Base-by-base conservation (phyloP, 2,888 invertebrate genomes). In the Sarcophaga rosellei region DNA sequence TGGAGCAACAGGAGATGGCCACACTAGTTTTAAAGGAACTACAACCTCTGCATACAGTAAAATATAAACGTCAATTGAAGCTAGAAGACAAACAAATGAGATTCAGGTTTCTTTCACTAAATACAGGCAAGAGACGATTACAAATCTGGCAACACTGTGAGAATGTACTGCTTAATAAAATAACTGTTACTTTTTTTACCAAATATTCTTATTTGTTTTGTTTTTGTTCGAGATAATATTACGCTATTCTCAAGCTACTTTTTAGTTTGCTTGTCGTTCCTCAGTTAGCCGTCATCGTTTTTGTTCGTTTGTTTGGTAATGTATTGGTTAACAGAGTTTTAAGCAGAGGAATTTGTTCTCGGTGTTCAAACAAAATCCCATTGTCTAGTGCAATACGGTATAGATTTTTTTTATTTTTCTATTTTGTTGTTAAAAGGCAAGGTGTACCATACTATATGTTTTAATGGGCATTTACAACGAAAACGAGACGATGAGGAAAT, bases 371-470 rank as follows among this genome's bases (percentile, higher is more conserved):
- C 77, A 72, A 47, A 17, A 73, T 82, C 70, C 59, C 65, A 82
- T 82, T 85, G 78, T 79, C 66, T 79, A 70, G 70, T 75, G 68
- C 72, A 74, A 47, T 59, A 68, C n/a, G 77, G 47, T 47, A 53
- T 17, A 17, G 61, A 63, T 74, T 65, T 21, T 69, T 35, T 72
- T 44, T n/a, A 11, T 69, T 59, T 53, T 53, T 69, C 8, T 69
- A 17, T 45, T 53, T 53, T 15, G 17, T 53, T 53, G 59, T 76
- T 69, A 20, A 62, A 62, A 66, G 45, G 74, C 72, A 83, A 78
- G 77, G 72, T 83, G 77, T 73, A 78, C 68, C 68, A 21, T 73
- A 23, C 53, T 44, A 53, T 17, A 15, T 17, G 53, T 53, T 53
- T 53, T 53, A 53, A 17, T 45, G 23, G 61, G 44, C 73, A 68